Evolutionary conservation across 2,797 vertebrate species (phyloP).

Genomic region (Percopsis omiscomaycus): DNA sequence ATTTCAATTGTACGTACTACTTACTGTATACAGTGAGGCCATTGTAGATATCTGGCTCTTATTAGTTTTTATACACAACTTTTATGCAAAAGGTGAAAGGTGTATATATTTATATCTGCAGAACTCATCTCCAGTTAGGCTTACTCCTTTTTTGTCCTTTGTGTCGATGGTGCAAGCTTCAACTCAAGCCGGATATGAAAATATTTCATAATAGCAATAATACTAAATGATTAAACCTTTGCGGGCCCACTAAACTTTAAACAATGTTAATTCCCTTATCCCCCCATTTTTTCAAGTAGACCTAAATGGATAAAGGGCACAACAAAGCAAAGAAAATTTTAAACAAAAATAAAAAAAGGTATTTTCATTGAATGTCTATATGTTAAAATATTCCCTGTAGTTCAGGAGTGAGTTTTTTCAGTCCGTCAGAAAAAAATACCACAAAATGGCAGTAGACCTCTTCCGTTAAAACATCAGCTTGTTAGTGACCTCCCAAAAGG

Average conservation of each 20-base stretch:
- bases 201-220: conserved; percentile 40
- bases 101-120: conserved; percentile 30
- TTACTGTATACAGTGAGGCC: conserved; percentile 33
- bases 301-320: conserved; percentile 23
- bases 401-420: conserved; percentile 17
- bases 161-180: no score
- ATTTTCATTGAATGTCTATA: neutral
- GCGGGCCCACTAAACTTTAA: no score
- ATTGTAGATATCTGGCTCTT: conserved; percentile 24
- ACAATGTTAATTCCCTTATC: conserved; percentile 21
- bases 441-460: conserved; percentile 9
- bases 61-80: conserved; percentile 32
- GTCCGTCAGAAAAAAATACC: conserved; percentile 18
- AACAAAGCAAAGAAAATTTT: conserved; percentile 11
- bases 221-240: no score
- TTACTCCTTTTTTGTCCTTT: no score
- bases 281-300: conserved; percentile 32
- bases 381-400: conserved; percentile 43
- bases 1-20: conserved; percentile 59
- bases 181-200: conserved; percentile 29
- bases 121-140: conserved; percentile 17
- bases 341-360: conserved; percentile 19
- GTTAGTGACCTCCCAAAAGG: conserved; percentile 10
- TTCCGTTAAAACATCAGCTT: no score
- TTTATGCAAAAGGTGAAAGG: conserved; percentile 42